Conservation (phyloP, 2,888 invertebrate species). For the Drosophila atroscutellata region DNA sequence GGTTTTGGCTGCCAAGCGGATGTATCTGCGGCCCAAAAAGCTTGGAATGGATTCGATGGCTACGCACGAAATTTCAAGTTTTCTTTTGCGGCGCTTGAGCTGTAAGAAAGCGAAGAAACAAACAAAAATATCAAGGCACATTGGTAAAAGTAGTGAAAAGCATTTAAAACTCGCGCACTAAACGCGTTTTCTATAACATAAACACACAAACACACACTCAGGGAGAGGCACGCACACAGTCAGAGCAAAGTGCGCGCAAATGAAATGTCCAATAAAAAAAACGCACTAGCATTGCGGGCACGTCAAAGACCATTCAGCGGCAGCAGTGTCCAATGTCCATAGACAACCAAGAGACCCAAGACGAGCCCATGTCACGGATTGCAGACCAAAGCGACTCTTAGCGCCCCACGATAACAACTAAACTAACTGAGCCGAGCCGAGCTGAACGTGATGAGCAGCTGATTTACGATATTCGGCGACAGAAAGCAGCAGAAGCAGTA, state of each 20-base stretch:
- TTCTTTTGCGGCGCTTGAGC: slow-evolving; percentile 62
- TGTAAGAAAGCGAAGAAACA: slow-evolving; percentile 68
- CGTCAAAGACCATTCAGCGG: slow-evolving; percentile 35
- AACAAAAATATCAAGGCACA: slow-evolving; percentile 23
- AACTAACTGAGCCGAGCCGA: slow-evolving; percentile 20
- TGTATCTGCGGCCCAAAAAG: slow-evolving; percentile 64
- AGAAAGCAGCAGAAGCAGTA: slow-evolving; percentile 9
- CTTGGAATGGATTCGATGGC: slow-evolving; percentile 61
- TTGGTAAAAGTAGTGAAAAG: slow-evolving; percentile 72
- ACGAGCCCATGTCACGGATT: slow-evolving; percentile 15
- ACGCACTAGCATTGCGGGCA: slow-evolving; percentile 41
- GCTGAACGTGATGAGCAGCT: slow-evolving; percentile 65
- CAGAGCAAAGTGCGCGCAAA: slow-evolving; percentile 44
- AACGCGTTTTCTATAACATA: slow-evolving; percentile 56
- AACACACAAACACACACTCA: background rate
- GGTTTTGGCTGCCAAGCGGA: slow-evolving; percentile 50
- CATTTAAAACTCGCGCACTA: slow-evolving; percentile 54
- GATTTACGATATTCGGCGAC: slow-evolving; percentile 70
- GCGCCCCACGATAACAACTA: slow-evolving; percentile 37
- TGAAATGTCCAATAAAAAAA: slow-evolving; percentile 75
- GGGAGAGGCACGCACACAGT: background rate
- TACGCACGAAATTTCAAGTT: slow-evolving; percentile 70
- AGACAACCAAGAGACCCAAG: slow-evolving; percentile 6
- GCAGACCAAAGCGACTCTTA: slow-evolving; percentile 39
- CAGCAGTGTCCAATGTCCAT: slow-evolving; percentile 14